phyloP scores from a whole-genome alignment of 2,888 invertebrate genomes.

The Drosophila neutralis region DNA sequence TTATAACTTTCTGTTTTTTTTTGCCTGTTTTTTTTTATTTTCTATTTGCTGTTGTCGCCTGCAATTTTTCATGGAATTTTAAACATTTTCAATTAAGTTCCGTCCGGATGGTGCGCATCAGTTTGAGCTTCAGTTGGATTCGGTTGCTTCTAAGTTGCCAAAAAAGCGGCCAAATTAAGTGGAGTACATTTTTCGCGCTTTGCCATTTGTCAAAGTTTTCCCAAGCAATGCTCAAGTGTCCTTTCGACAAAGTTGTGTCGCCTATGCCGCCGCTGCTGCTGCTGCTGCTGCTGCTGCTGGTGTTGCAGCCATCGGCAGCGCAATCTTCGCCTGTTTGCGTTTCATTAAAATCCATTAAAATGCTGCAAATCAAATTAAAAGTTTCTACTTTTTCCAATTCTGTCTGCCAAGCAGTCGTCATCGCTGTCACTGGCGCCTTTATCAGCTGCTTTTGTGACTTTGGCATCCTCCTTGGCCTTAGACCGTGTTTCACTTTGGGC shows the following conservation, averaged over 20 bases:
- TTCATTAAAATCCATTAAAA: constrained; percentile 82
- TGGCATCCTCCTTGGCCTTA: constrained; percentile 14
- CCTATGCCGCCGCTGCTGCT: constrained; percentile 13
- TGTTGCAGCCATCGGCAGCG: constrained; percentile 27
- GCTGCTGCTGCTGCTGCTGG: constrained; percentile 12
- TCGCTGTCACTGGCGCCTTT: constrained; percentile 57
- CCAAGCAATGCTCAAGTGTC: constrained; percentile 64
- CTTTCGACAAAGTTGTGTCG: constrained; percentile 59
- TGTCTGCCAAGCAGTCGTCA: constrained; percentile 50
- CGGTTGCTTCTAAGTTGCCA: constrained; percentile 70
- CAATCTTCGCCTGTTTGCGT: constrained; percentile 75
- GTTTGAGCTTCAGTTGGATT: constrained; percentile 37
- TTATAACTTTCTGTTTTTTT: constrained; percentile 38
- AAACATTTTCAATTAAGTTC: constrained; percentile 78
- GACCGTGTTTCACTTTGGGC: constrained; percentile 4
- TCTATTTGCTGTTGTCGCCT: constrained; percentile 13
- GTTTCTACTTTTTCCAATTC: constrained; percentile 66
- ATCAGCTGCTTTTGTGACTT: constrained; percentile 53
- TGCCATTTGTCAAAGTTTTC: constrained; percentile 80
- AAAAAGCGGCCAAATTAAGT: constrained; percentile 64
- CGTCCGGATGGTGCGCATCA: constrained; percentile 57
- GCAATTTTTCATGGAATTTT: constrained; percentile 75
- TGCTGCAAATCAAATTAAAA: constrained; percentile 82
- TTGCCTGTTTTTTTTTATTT: not conserved
- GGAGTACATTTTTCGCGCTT: constrained; percentile 77